Evolutionary conservation across 2,888 invertebrate genomes (phyloP), one percentile per base, ranked within the genome.

Genomic region (Coenonympha arcania): DNA sequence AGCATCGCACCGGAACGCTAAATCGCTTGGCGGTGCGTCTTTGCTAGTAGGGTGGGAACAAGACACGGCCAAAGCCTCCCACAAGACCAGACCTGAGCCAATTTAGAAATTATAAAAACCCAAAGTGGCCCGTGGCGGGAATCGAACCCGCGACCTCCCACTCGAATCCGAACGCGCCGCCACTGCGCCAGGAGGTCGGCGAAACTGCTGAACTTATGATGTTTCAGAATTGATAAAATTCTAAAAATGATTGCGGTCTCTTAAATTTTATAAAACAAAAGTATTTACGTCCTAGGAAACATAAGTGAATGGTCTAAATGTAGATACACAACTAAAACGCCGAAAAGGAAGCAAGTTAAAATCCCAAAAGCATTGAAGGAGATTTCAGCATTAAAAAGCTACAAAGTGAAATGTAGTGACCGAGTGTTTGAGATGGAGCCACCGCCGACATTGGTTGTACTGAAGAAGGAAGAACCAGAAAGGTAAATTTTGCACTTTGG

Each of bases 251-350:
- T 9, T n/a, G 4, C 4, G 26, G n/a, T 9, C 26, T 3, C 26
- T 26, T 26, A 26, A 26, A 26, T 18, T 8, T 37, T 20, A 5
- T 39, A 4, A 5, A n/a, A 13, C 6, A 6, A 13, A 9, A 39
- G 8, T 15, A 24, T 39, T 39, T 8, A 3, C 16, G 9, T 18
- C 18, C 13, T 13, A 76, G 90, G 90, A 20, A 86, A 92, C 69
- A 63, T 94, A 24, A 92, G 91, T 8, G 97, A 96, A 69, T 99
- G 96, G 96, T 92, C 94, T 0, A 95, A 94, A 75, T 99, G 99
- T 74, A 87, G 89, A 47, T 88, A 91, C 63, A 73, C 90, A 3
- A 89, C 91, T 0, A 90, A 90, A 62, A 89, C 90, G 33, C 98
- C 98, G 0, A 85, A 90, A 55, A 87, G 97, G 51, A 84, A 68